Evolutionary conservation across 2,888 invertebrate genomes (phyloP), one percentile per base, ranked within the genome.

Genomic region (Hirudinaria manillensis): DNA sequence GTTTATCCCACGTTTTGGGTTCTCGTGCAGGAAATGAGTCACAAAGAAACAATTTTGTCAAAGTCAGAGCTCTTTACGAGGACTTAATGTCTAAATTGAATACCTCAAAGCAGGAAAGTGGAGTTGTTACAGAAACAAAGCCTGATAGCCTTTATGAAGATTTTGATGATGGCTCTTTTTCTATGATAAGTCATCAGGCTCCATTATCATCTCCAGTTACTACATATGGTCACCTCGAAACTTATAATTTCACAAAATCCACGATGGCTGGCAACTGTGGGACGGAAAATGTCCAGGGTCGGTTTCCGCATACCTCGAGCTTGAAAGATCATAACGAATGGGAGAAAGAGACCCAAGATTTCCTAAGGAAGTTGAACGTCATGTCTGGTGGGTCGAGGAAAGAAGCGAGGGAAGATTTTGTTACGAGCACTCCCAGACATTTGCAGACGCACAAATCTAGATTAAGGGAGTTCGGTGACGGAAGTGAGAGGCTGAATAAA

Each of bases 261-360:
- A 45, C 45, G 13, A 45, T 1, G 45, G 16, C 45, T 10, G 13
- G 45, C 45, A 45, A 16, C 45, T 16, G 16, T 45, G 45, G 13
- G 16, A 45, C 16, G 45, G 45, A 45, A 45, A 45, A 45, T 10
- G 16, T 16, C 45, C 45, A 45, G 13, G 45, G 16, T 6, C 45
- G 3, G 45, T 45, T 45, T 45, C 13, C 45, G 13, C 45, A 10
- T 29, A 16, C 13, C 4, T 61, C 61, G 6, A 61, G 29, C 1
- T 2, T 27, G 19, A 61, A 61, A 61, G 61, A 61, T 19, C 61
- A 61, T 24, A 61, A 61, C 10, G 61, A 61, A 27, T 61, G 61
- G 61, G 61, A 61, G n/a, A 29, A 24, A 61, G 61, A 61, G 61
- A 61, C 61, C n/a, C 61, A 61, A 61, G 29, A 61, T n/a, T 61